Conservation (phyloP, 2,797 vertebrate genomes). For the Parambassis ranga region DNA sequence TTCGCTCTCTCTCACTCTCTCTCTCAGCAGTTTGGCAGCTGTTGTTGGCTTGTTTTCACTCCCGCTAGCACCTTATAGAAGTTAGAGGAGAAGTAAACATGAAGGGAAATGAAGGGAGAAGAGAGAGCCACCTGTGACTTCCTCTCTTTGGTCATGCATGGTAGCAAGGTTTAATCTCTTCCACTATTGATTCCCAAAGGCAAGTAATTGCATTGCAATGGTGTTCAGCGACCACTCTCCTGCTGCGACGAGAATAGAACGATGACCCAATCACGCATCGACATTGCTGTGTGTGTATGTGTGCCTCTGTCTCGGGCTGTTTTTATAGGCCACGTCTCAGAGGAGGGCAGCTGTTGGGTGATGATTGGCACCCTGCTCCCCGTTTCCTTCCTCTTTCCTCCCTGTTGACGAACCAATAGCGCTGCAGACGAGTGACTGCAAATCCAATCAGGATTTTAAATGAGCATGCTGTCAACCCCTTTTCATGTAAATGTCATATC, state of each 20-base stretch:
- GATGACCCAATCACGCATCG: slow-evolving; percentile 53
- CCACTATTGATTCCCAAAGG: slow-evolving; percentile 51
- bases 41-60: slow-evolving; percentile 65
- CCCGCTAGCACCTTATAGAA: slow-evolving; percentile 43
- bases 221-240: slow-evolving; percentile 26
- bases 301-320: slow-evolving; percentile 46
- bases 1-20: background rate
- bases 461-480: slow-evolving; percentile 10
- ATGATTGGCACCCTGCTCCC: slow-evolving; percentile 57
- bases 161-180: slow-evolving; percentile 51
- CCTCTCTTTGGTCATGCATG: slow-evolving; percentile 39
- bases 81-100: slow-evolving; percentile 9
- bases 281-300: slow-evolving; percentile 11
- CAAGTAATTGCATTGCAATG: slow-evolving; percentile 43
- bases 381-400: slow-evolving; percentile 35
- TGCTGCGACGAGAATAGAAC: slow-evolving; percentile 62
- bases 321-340: slow-evolving; percentile 70
- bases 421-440: background rate
- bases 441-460: slow-evolving; percentile 38
- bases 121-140: slow-evolving; percentile 59
- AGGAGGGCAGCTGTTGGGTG: slow-evolving; percentile 64
- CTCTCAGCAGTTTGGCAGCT: slow-evolving; percentile 70
- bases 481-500: background rate
- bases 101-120: slow-evolving; percentile 34
- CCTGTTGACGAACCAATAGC: slow-evolving; percentile 32